Conservation (phyloP, 2,113 vertebrate genomes). For the Alces alces region DNA sequence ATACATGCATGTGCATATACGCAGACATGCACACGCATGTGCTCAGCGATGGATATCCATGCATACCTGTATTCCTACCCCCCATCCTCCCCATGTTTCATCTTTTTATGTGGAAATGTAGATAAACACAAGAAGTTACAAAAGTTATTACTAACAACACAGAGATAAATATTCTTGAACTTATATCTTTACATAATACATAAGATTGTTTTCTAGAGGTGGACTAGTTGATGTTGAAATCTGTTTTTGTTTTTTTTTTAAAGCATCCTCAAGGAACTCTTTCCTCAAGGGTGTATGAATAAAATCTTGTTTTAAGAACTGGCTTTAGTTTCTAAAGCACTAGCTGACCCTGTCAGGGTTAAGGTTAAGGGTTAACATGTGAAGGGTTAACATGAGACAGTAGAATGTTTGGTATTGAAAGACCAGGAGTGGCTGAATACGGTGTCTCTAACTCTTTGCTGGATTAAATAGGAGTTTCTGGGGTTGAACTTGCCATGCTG, state of each 20-base stretch:
- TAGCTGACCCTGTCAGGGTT: rapidly evolving
- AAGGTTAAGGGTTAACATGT: background rate
- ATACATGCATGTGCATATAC: rapidly evolving
- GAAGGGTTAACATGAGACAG: background rate
- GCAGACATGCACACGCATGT: background rate
- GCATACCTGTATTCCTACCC: background rate
- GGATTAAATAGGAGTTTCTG: background rate
- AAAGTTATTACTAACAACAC: background rate
- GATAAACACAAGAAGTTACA: background rate
- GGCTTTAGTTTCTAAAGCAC: background rate
- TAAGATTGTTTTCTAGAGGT: background rate
- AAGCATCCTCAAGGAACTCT: background rate
- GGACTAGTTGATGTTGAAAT: background rate
- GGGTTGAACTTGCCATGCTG: rapidly evolving
- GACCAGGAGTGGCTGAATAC: rapidly evolving
- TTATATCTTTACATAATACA: background rate
- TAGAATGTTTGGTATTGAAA: background rate
- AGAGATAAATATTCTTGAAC: background rate
- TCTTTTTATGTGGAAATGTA: background rate
- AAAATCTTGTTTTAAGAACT: background rate
- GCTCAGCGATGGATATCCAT: rapidly evolving
- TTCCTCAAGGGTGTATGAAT: background rate
- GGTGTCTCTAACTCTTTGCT: background rate
- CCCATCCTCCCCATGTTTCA: background rate
- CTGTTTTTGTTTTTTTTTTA: background rate